These are phyloP conservation scores for Scophthalmus maximus DNA, from an alignment of 2,113 vertebrate genomes.

Conservation along the genomic window DNA sequence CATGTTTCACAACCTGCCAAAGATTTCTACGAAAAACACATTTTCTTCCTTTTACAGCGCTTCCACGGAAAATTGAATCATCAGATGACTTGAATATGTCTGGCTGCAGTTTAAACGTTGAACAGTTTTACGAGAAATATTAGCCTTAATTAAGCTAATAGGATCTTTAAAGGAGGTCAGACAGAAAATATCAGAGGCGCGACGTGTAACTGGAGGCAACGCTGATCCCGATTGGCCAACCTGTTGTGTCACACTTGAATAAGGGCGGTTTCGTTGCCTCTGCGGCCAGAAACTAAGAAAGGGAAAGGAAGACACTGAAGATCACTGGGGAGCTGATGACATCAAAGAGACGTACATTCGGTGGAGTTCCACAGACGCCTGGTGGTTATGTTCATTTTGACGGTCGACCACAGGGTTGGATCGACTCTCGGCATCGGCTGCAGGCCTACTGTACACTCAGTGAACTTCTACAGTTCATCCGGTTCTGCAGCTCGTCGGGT, in stretches of 20 bases:
- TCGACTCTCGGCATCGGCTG: background rate
- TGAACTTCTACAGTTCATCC: constrained; percentile 40
- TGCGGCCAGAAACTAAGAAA: constrained; percentile 1
- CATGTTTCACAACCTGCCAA: too few species aligned
- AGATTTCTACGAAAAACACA: too few species aligned
- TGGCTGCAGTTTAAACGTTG: background rate
- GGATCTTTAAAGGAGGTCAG: background rate
- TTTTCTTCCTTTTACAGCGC: too few species aligned
- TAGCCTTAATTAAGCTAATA: background rate
- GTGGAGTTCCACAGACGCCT: background rate
- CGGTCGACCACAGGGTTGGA: background rate
- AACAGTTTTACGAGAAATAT: background rate
- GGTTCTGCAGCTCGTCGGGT: constrained; percentile 21
- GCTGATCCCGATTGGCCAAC: constrained; percentile 18
- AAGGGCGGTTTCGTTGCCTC: constrained; percentile 38
- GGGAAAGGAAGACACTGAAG: constrained; percentile 10
- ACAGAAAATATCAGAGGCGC: background rate
- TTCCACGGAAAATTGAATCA: too few species aligned
- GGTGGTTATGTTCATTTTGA: background rate
- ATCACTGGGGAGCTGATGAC: constrained; percentile 1
- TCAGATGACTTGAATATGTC: background rate
- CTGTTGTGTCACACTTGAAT: constrained; percentile 32
- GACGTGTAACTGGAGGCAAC: background rate
- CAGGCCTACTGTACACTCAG: constrained; percentile 19
- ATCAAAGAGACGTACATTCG: background rate